Conservation (phyloP, 1,140 invertebrate species). For the Drosophila fuyamai region DNA sequence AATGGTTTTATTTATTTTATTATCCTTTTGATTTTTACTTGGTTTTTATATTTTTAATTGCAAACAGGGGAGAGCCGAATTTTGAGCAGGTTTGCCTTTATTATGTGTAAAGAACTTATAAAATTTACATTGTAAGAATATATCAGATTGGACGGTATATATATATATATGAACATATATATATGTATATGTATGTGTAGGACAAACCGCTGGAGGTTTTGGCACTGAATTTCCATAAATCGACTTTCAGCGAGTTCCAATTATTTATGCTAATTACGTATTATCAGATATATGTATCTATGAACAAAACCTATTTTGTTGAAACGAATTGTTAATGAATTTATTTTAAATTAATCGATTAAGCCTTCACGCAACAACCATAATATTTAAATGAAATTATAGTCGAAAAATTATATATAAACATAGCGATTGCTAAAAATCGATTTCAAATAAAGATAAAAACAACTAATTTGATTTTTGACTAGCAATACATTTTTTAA, state of each 20-base stretch:
- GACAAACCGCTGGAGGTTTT: conserved; percentile 16
- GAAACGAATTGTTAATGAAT: conserved; percentile 79
- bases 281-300: conserved; percentile 39
- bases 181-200: conserved; percentile 19
- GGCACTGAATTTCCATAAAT: conserved; percentile 25
- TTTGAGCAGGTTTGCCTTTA: conserved; percentile 9
- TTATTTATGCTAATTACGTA: conserved; percentile 55
- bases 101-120: conserved; percentile 36
- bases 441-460: conserved; percentile 54
- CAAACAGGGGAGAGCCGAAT: neutral
- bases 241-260: conserved; percentile 40
- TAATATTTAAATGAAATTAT: conserved; percentile 78
- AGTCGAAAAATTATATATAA: conserved; percentile 76
- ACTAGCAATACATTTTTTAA: neutral
- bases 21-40: neutral
- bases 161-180: neutral
- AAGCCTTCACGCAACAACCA: conserved; percentile 49
- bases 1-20: conserved; percentile 18
- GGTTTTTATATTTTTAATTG: neutral
- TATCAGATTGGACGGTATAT: conserved; percentile 18
- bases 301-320: conserved; percentile 63
- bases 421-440: conserved; percentile 57
- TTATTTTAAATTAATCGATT: conserved; percentile 74
- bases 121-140: conserved; percentile 34
- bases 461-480: conserved; percentile 5